A percentile compares a stretch with the other conserved stretches of the same genome.
Conservation (phyloP, 2,797 vertebrate species). For the Tarsius wallacei region DNA sequence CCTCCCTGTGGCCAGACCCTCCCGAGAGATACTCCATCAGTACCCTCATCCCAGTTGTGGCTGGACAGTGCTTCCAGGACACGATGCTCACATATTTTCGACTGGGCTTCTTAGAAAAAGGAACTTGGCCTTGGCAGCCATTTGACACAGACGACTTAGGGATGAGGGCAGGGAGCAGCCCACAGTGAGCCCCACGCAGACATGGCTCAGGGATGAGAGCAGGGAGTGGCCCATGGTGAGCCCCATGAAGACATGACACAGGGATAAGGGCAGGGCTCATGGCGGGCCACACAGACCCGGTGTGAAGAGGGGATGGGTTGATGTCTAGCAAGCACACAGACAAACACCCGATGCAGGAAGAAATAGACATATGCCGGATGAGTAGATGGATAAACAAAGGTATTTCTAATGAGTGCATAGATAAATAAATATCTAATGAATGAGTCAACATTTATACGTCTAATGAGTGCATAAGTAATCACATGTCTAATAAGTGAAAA, state of each 20-base stretch:
- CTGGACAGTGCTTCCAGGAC: not conserved
- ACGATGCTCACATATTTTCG: not conserved
- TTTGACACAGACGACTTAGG: accelerated
- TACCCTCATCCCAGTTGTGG: accelerated
- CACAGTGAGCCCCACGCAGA: too few relatives aligned
- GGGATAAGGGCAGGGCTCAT: accelerated
- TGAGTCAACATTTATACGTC: too few relatives aligned
- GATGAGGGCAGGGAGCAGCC: accelerated
- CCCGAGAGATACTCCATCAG: accelerated
- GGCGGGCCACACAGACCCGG: accelerated
- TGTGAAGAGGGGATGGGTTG: accelerated
- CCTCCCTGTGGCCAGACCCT: accelerated
- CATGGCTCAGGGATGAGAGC: accelerated
- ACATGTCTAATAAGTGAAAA: accelerated
- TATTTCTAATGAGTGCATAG: accelerated
- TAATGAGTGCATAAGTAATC: not conserved
- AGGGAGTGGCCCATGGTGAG: too few relatives aligned
- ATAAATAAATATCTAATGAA: not conserved
- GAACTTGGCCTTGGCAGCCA: accelerated
- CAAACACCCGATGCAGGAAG: not conserved
- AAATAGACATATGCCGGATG: too few relatives aligned
- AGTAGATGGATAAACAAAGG: too few relatives aligned
- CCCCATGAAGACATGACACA: too few relatives aligned
- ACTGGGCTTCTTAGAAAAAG: not conserved
- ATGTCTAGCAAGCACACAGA: not conserved